Percentiles rank a stretch among this genome's conserved stretches.
Evolutionary conservation across 2,797 vertebrate genomes (phyloP).

Genomic region (Cuniculus paca): DNA sequence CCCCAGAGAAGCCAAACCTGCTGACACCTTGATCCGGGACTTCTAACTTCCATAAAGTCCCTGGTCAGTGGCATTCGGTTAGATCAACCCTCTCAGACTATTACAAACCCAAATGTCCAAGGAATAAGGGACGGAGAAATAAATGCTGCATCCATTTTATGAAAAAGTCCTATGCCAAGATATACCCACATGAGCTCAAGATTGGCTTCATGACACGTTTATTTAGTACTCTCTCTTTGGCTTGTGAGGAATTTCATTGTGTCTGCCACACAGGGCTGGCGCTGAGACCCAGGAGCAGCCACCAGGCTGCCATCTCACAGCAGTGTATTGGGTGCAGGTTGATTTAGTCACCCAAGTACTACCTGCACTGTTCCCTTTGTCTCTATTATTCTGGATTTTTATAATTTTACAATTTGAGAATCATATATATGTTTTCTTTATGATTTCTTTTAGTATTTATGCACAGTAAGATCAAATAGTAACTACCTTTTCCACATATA

Average conservation of each 20-base stretch:
- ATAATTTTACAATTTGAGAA: not conserved
- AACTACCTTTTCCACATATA: slow-evolving; percentile 46
- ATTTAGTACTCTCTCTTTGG: not conserved
- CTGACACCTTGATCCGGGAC: too few relatives aligned
- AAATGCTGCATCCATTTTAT: not conserved
- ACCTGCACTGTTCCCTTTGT: not conserved
- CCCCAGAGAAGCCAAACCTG: not conserved
- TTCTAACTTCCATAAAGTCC: not conserved
- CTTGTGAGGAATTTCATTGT: not conserved
- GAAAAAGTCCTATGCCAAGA: not conserved
- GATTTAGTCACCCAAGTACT: not conserved
- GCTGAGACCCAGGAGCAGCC: not conserved
- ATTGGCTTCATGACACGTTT: not conserved
- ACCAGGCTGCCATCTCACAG: rapidly evolving
- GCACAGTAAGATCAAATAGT: not conserved
- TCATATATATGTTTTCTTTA: not conserved
- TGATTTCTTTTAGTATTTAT: not conserved
- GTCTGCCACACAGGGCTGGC: not conserved
- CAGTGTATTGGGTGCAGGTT: rapidly evolving
- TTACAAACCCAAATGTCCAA: not conserved
- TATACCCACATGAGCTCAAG: not conserved
- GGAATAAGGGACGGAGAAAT: not conserved
- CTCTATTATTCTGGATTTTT: not conserved
- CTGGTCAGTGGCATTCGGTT: not conserved
- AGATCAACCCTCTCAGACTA: not conserved